Conservation (phyloP, 2,888 invertebrate genomes). For the Ligdia adustata region DNA sequence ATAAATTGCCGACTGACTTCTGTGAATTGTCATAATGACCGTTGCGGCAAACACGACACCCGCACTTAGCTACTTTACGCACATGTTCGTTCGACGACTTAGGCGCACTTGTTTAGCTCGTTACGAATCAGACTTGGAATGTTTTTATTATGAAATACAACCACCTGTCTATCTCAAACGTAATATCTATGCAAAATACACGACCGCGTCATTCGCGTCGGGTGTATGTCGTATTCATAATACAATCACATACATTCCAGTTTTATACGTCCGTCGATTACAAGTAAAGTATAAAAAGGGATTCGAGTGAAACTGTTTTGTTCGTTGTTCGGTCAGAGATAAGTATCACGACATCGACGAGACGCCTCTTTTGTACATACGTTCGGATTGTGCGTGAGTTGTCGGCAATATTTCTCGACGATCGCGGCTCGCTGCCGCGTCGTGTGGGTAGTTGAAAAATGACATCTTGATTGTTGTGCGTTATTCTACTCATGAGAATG, state of each 20-base stretch:
- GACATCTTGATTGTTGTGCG: constrained; percentile 84
- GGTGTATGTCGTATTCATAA: constrained; percentile 37
- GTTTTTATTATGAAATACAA: constrained; percentile 29
- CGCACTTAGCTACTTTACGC: constrained; percentile 61
- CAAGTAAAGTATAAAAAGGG: constrained; percentile 59
- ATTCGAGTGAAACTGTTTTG: constrained; percentile 62
- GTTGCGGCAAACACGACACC: constrained; percentile 56
- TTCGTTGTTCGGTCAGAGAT: constrained; percentile 71
- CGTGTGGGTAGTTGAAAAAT: constrained; percentile 84
- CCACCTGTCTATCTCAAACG: constrained; percentile 29
- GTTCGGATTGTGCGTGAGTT: constrained; percentile 67
- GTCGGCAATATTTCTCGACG: constrained; percentile 79
- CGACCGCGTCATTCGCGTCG: constrained; percentile 35
- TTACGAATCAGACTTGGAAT: constrained; percentile 27
- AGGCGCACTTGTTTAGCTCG: constrained; percentile 36
- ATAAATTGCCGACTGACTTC: constrained; percentile 73
- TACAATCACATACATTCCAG: constrained; percentile 45
- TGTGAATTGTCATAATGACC: constrained; percentile 75
- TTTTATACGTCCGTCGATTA: constrained; percentile 55
- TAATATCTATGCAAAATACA: constrained; percentile 30
- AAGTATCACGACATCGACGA: constrained; percentile 73
- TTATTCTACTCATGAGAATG: constrained; percentile 82
- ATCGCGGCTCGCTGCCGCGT: constrained; percentile 52
- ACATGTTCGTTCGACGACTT: constrained; percentile 39
- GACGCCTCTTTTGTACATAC: constrained; percentile 73